Evolutionary conservation across 1,140 invertebrate genomes (phyloP), one percentile per base, ranked within the genome.

Genomic region (Philopotamus ludificatus): DNA sequence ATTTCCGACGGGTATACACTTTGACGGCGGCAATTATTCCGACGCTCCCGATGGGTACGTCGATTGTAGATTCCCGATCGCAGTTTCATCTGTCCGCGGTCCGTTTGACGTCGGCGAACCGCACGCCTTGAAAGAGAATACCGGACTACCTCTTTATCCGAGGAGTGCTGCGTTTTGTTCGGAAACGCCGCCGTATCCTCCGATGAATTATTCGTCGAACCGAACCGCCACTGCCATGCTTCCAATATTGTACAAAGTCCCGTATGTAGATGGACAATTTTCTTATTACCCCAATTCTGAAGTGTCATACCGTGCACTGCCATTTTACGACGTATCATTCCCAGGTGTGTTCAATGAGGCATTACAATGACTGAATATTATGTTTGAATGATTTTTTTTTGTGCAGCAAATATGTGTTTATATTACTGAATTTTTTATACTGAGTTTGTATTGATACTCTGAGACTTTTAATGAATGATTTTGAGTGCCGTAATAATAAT

Each of bases 311-410:
- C 34, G 23, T 49, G 44, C 20, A 18, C n/a, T 59, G 2, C 59
- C 57, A n/a, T 55, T 47, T 23, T 25, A 39, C 12, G 51, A 55
- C 28, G 49, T 45, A 21, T 66, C 65, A 61, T 67, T 62, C 59
- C 65, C 53, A 3, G 53, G 42, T 1, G 57, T 53, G 55, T 50
- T 58, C 16, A 44, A 47, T 12, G 63, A 54, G 44, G 54, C 50
- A 8, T 50, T 60, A 16, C 57, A 55, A 16, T 63, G 54, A 51
- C 51, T 53, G 47, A 51, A 53, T 22, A 4, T 21, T n/a, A n/a
- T n/a, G n/a, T n/a, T n/a, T n/a, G n/a, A n/a, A 25, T 25, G 50
- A 53, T 12, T 4, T 1, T 53, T 25, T 53, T 53, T 53, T 49
- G n/a, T n/a, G 7, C n/a, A 39, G n/a, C n/a, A n/a, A 8, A 8